Conservation (phyloP, 2,888 invertebrate species). For the Siphlonurus alternatus region DNA sequence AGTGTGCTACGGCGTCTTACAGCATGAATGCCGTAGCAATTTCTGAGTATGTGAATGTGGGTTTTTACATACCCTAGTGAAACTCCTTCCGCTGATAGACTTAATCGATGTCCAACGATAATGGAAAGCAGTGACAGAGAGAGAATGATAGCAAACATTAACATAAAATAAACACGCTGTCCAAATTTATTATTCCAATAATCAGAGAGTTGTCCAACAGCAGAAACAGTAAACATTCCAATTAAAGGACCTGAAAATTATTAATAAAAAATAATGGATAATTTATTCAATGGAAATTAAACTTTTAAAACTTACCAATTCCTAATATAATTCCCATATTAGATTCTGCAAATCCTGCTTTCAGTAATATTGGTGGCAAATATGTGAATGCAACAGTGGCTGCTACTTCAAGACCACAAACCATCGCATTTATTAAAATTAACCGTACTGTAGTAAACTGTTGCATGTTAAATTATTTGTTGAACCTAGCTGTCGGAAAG, state of each 20-base stretch:
- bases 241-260: constrained; percentile 11
- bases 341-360: constrained; percentile 27
- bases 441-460: constrained; percentile 7
- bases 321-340: constrained; percentile 28
- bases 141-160: constrained; percentile 23
- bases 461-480: no score
- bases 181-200: constrained; percentile 24
- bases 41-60: no score
- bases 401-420: constrained; percentile 30
- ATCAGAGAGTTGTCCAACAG: constrained; percentile 28
- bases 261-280: neutral
- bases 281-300: no score
- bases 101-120: constrained; percentile 19
- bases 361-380: constrained; percentile 30
- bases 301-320: constrained; percentile 22
- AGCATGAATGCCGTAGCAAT: no score
- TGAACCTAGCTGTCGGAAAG: no score
- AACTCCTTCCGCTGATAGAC: constrained; percentile 1
- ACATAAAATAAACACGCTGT: constrained; percentile 28
- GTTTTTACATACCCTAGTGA: constrained; percentile 7
- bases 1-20: no score
- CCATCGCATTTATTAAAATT: constrained; percentile 24
- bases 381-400: constrained; percentile 30
- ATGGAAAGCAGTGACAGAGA: constrained; percentile 25
- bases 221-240: constrained; percentile 17